Conservation (phyloP, 2,888 invertebrate genomes). For the Monoplex corrugatus region DNA sequence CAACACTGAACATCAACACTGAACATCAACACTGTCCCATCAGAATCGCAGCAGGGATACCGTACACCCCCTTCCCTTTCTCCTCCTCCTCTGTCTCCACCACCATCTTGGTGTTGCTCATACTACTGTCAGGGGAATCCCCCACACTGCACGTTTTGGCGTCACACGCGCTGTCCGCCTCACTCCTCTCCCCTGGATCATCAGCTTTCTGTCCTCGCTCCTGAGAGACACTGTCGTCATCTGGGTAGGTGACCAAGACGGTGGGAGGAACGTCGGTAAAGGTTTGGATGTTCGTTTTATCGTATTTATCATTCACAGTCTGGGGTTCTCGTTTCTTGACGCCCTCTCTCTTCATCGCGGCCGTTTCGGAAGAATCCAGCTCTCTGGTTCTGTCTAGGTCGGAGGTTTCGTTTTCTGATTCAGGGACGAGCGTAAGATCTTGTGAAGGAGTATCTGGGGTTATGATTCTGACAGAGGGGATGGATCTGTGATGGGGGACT, state of each 20-base stretch:
- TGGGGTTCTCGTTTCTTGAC: not conserved
- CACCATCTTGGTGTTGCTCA: constrained; percentile 34
- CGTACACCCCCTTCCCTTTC: constrained; percentile 24
- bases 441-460: not conserved
- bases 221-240: not conserved
- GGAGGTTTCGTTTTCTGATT: constrained; percentile 7
- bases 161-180: not conserved
- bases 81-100: constrained; percentile 49
- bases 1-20: too few relatives aligned
- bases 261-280: not conserved
- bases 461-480: not conserved
- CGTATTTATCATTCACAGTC: not conserved
- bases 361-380: not conserved
- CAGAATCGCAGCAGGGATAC: not conserved
- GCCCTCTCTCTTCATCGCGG: not conserved
- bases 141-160: constrained; percentile 1
- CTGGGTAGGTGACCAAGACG: not conserved
- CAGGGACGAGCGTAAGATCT: not conserved
- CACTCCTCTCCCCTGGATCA: not conserved
- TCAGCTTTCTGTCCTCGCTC: not conserved
- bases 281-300: not conserved
- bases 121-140: constrained; percentile 8
- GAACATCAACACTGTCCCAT: not conserved
- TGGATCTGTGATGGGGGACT: not conserved
- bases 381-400: constrained; percentile 1